A percentile compares a stretch with the other conserved stretches of the same genome.
These are phyloP conservation scores for Ormyrus thymus DNA, from an alignment of 2,888 invertebrate species.

Conservation along the genomic window DNA sequence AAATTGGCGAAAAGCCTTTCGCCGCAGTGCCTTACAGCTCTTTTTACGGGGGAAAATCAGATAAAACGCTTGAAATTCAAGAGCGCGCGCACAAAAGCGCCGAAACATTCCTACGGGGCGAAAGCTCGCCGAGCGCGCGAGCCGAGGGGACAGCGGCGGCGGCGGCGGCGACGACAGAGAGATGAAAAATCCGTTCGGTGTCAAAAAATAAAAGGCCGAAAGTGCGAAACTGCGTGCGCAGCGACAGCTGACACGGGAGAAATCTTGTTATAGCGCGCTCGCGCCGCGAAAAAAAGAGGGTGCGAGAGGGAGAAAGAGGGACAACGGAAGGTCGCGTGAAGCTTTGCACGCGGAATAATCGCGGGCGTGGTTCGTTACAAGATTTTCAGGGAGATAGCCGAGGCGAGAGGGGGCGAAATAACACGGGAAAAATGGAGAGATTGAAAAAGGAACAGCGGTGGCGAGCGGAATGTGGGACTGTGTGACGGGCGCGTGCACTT, in stretches of 20 bases:
- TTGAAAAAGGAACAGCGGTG: not conserved
- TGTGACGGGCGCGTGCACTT: too few relatives aligned
- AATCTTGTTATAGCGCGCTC: constrained; percentile 54
- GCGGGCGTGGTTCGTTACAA: constrained; percentile 38
- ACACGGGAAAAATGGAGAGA: not conserved
- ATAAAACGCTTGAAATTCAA: not conserved
- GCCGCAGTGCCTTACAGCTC: too few relatives aligned
- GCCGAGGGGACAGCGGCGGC: too few relatives aligned
- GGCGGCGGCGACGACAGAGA: not conserved
- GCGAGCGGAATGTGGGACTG: too few relatives aligned
- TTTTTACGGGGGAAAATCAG: not conserved
- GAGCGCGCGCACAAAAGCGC: not conserved
- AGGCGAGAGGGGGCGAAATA: not conserved
- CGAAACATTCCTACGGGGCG: not conserved
- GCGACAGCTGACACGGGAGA: constrained; percentile 53
- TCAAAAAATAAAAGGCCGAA: constrained; percentile 45
- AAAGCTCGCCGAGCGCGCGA: not conserved
- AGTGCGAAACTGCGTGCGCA: constrained; percentile 45
- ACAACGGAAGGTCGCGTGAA: not conserved
- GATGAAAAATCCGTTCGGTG: constrained; percentile 26
- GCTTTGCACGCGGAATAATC: constrained; percentile 44
- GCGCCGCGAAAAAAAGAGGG: not conserved
- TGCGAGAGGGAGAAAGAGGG: not conserved
- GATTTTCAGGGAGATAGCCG: constrained; percentile 42
- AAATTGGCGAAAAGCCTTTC: too few relatives aligned